A percentile compares a stretch with the other conserved stretches of the same genome.
These are phyloP conservation scores for Polymixis lichenea DNA, from an alignment of 2,888 invertebrate species.

Conservation along the genomic window DNA sequence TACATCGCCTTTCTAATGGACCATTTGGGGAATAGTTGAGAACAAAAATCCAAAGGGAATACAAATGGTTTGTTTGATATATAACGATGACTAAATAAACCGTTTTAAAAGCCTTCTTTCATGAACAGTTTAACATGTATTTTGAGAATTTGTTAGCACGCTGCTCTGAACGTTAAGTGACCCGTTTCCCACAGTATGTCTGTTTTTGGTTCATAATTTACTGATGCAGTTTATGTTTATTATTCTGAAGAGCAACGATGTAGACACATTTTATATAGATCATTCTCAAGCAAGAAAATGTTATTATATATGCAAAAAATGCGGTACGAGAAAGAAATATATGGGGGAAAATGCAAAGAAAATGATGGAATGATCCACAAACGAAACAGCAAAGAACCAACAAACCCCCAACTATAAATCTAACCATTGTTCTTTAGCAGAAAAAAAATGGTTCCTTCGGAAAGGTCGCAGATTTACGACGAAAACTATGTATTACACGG, in stretches of 20 bases:
- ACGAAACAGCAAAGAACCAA: conserved; percentile 40
- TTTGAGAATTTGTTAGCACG: conserved; percentile 24
- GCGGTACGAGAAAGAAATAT: not conserved
- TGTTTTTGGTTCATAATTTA: conserved; percentile 5
- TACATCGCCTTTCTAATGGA: conserved; percentile 60
- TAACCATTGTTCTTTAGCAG: conserved; percentile 59
- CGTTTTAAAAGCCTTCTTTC: conserved; percentile 20
- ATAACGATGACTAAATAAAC: conserved; percentile 18
- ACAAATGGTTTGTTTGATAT: conserved; percentile 38
- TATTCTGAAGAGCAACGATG: conserved; percentile 12
- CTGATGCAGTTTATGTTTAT: conserved; percentile 27
- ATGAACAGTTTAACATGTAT: conserved; percentile 21
- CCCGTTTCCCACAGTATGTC: conserved; percentile 46
- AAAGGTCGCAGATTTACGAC: conserved; percentile 70
- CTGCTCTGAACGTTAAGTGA: conserved; percentile 22
- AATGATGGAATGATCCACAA: conserved; percentile 21
- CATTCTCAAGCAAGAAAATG: not conserved
- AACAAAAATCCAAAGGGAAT: conserved; percentile 43
- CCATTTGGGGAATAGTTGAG: conserved; percentile 50
- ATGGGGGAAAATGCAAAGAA: not conserved
- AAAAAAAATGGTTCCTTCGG: conserved; percentile 53
- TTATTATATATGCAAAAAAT: conserved; percentile 5
- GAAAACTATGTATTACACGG: conserved; percentile 71
- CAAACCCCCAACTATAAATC: conserved; percentile 61
- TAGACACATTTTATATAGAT: not conserved